Conservation (phyloP, 2,113 vertebrate genomes). For the Antigone vipio region DNA sequence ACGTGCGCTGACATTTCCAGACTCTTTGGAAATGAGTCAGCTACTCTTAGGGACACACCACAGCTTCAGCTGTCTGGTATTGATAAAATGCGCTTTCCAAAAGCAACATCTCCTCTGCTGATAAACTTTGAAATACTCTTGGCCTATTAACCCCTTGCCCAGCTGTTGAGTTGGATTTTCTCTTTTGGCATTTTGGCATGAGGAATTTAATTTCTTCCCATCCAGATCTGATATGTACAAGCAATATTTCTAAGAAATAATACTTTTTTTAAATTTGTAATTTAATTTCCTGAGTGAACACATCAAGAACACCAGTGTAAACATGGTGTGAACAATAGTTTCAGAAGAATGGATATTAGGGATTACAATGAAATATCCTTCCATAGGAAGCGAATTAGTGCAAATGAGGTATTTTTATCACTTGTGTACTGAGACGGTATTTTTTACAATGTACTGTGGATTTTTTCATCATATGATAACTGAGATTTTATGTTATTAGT, state of each 20-base stretch:
- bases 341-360: neutral
- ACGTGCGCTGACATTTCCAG: neutral
- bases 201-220: neutral
- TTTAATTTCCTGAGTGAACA: neutral
- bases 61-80: constrained; percentile 14
- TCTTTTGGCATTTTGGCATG: neutral
- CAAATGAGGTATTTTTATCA: neutral
- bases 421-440: rapidly evolving
- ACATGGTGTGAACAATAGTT: neutral
- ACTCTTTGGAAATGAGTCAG: constrained; percentile 25
- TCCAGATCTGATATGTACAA: neutral
- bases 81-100: constrained; percentile 13
- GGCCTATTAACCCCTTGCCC: neutral
- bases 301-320: neutral
- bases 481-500: neutral
- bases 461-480: neutral
- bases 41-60: neutral
- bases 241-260: neutral
- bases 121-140: constrained; percentile 1
- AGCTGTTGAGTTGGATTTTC: neutral
- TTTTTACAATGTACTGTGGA: neutral
- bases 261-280: neutral
- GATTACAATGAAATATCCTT: neutral
- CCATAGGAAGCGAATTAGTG: neutral
- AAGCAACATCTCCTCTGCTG: neutral